phyloP scores from a whole-genome alignment of 2,888 invertebrate species.

The Lasioglossum morio region DNA sequence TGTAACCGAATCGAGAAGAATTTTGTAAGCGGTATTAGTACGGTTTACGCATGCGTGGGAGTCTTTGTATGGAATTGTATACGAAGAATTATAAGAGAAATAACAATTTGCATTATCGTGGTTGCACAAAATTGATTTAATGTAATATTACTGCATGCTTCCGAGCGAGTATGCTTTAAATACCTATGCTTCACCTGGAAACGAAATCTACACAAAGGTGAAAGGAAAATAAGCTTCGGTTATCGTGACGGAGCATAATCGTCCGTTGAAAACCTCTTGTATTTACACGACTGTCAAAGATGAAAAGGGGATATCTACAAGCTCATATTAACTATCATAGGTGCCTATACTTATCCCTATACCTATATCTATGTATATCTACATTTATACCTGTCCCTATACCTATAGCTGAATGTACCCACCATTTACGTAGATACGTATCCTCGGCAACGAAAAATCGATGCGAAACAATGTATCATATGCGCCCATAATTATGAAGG shows the following conservation, averaged over 20 bases:
- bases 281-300: conserved; percentile 61
- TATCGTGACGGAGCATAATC: conserved; percentile 75
- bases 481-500: no score
- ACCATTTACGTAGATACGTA: neutral
- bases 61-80: neutral
- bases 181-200: neutral
- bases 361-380: neutral
- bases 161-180: neutral
- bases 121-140: neutral
- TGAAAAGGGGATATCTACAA: conserved; percentile 31
- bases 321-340: conserved; percentile 40
- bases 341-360: neutral
- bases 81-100: neutral
- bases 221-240: conserved; percentile 45
- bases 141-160: neutral
- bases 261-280: conserved; percentile 62
- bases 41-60: neutral
- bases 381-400: conserved; percentile 31
- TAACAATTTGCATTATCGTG: neutral
- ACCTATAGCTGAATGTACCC: neutral
- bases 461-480: neutral
- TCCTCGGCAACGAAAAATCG: neutral
- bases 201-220: conserved; percentile 1
- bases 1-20: neutral
- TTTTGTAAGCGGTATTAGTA: neutral